Evolutionary conservation across 1,140 invertebrate species (phyloP), one percentile per base, ranked within the genome.

Genomic region (Scaptodrosophila lebanonensis): DNA sequence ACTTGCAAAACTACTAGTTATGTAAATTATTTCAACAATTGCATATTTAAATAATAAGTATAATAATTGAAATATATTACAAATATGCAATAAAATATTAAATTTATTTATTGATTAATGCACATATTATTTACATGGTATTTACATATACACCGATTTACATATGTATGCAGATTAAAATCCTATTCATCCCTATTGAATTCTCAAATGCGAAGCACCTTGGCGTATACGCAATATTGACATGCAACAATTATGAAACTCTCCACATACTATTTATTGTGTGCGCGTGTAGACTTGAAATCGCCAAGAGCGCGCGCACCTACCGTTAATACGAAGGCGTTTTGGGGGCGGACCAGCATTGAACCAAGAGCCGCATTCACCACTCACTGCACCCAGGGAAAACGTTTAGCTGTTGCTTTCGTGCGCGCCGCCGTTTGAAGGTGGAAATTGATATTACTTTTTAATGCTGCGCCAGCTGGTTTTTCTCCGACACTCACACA

Each of bases 371-470:
- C 9, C 9, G 11, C 13, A 12, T 25, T 22, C 52, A 33, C 12
- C 42, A 39, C 36, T 30, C 35, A 72, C 75, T 77, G 75, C 75
- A 79, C 82, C 75, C 75, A 82, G 75, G 75, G 75, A 79, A 82
- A 79, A 82, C 75, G 75, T 66, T 79, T 79, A 79, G 75, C 75
- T 79, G 75, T 79, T 79, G 75, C 73, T 76, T 77, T 72, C 65
- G 50, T 58, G 54, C 66, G 54, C 68, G 56, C 54, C 43, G 56
- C 43, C 50, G 69, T 59, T 77, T 42, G 73, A 79, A 82, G 75
- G 75, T 75, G 69, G 75, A 82, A 82, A 82, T 82, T 82, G 75
- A 82, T 82, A 82, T 82, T 82, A 82, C 75, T 82, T 82, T 82
- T 82, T 82, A 82, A 82, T 82, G 75, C 75, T 82, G 75, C 58